These are phyloP conservation scores for Echiichthys vipera DNA, from an alignment of 2,797 vertebrate genomes.

Conservation along the genomic window DNA sequence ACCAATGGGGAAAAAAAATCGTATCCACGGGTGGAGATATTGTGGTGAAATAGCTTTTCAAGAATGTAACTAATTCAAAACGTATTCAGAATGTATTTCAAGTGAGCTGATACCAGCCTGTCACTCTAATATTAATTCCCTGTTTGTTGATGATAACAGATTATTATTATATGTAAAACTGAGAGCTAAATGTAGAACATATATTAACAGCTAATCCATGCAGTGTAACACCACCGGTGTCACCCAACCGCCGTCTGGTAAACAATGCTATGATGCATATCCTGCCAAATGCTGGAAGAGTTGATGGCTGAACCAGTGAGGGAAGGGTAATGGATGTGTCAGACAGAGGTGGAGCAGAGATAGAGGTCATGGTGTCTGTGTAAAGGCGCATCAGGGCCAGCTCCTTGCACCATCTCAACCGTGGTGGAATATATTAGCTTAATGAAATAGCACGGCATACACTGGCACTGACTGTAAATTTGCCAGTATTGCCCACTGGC, in stretches of 20 bases:
- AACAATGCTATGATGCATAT: conserved; percentile 47
- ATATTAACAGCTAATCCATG: conserved; percentile 56
- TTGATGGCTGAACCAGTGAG: conserved; percentile 43
- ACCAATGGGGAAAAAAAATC: conserved; percentile 18
- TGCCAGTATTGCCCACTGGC: conserved; percentile 52
- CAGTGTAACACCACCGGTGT: conserved; percentile 37
- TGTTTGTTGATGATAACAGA: conserved; percentile 39
- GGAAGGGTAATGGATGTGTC: conserved; percentile 56
- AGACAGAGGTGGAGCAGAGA: conserved; percentile 61
- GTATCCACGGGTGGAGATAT: conserved; percentile 10
- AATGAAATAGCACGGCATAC: conserved; percentile 76
- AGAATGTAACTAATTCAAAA: conserved; percentile 2
- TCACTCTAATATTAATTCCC: not conserved
- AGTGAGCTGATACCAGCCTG: not conserved
- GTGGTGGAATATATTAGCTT: conserved; percentile 81
- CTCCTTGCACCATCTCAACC: conserved; percentile 46
- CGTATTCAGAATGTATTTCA: not conserved
- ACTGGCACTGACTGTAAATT: conserved; percentile 69
- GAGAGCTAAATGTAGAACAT: conserved; percentile 34
- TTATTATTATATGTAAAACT: conserved; percentile 13
- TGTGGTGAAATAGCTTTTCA: conserved; percentile 11
- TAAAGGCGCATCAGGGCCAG: conserved; percentile 61
- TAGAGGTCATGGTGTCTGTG: conserved; percentile 73
- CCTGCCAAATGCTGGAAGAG: conserved; percentile 41
- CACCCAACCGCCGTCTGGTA: conserved; percentile 31